phyloP scores from a whole-genome alignment of 2,888 invertebrate species.

The Heterodera filipjevi region DNA sequence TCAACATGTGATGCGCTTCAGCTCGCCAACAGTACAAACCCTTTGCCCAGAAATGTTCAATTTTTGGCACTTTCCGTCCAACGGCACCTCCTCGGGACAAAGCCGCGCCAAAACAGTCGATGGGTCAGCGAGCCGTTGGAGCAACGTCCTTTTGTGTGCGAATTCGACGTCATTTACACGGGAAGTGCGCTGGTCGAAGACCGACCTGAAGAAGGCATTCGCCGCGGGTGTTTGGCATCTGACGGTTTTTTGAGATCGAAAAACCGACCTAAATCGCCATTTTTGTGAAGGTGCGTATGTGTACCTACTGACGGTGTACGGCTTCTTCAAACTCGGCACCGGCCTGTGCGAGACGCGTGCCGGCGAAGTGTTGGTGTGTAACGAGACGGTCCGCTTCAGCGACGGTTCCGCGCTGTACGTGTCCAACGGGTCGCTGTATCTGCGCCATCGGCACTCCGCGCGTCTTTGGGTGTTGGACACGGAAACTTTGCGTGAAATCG shows the following conservation, averaged over 20 bases:
- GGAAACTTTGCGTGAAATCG: slow-evolving; percentile 55
- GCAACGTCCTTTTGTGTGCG: slow-evolving; percentile 26
- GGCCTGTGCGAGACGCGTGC: slow-evolving; percentile 89
- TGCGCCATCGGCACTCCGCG: slow-evolving; percentile 59
- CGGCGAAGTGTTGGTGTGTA: slow-evolving; percentile 84
- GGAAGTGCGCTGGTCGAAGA: slow-evolving; percentile 30
- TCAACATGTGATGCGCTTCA: slow-evolving; percentile 39
- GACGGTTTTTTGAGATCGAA: slow-evolving; percentile 30
- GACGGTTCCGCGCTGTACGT: slow-evolving; percentile 56
- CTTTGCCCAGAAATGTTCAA: slow-evolving; percentile 56
- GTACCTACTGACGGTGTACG: slow-evolving; percentile 80
- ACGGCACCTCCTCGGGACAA: background rate
- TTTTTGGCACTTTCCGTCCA: slow-evolving; percentile 52
- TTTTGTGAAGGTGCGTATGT: slow-evolving; percentile 77
- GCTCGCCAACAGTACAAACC: slow-evolving; percentile 46
- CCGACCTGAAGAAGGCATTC: slow-evolving; percentile 8
- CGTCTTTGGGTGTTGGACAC: slow-evolving; percentile 61
- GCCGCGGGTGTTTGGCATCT: slow-evolving; percentile 34
- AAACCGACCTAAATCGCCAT: background rate
- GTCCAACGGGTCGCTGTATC: slow-evolving; percentile 60
- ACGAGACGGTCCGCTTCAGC: slow-evolving; percentile 75
- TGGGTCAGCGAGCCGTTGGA: slow-evolving; percentile 28
- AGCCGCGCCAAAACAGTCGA: background rate
- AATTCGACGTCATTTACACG: slow-evolving; percentile 38
- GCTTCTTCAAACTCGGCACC: slow-evolving; percentile 88